These are phyloP conservation scores for Samia ricini DNA, from an alignment of 1,140 invertebrate species.

Conservation along the genomic window DNA sequence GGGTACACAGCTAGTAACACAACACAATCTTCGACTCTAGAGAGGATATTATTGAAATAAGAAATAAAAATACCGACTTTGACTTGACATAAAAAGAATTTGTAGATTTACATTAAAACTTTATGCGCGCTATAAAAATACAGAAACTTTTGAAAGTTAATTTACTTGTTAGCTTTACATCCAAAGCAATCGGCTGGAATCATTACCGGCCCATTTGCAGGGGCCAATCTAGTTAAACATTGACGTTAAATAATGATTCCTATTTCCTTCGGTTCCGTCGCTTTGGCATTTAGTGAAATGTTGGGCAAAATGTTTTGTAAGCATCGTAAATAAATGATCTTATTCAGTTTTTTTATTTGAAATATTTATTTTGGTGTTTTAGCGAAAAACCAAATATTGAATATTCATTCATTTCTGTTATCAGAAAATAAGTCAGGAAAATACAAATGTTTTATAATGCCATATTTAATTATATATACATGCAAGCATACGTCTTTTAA, in stretches of 20 bases:
- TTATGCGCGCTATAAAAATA: background rate
- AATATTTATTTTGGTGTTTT: background rate
- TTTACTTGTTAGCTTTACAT: conserved; percentile 37
- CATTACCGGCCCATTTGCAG: conserved; percentile 70
- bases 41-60: background rate
- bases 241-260: conserved; percentile 73
- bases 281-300: conserved; percentile 3
- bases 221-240: conserved; percentile 64
- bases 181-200: conserved; percentile 41
- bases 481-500: too few species aligned
- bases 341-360: too few species aligned
- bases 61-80: background rate
- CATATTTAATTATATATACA: too few species aligned
- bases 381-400: too few species aligned
- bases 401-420: too few species aligned
- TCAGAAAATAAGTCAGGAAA: too few species aligned
- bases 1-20: too few species aligned
- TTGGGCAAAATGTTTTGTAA: background rate
- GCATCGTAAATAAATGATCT: too few species aligned
- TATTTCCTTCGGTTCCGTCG: conserved; percentile 49
- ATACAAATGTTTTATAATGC: too few species aligned
- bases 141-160: conserved; percentile 24
- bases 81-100: background rate
- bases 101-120: background rate
- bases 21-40: too few species aligned